These are phyloP conservation scores for Bradysia coprophila DNA, from an alignment of 1,140 invertebrate genomes.

Conservation along the genomic window DNA sequence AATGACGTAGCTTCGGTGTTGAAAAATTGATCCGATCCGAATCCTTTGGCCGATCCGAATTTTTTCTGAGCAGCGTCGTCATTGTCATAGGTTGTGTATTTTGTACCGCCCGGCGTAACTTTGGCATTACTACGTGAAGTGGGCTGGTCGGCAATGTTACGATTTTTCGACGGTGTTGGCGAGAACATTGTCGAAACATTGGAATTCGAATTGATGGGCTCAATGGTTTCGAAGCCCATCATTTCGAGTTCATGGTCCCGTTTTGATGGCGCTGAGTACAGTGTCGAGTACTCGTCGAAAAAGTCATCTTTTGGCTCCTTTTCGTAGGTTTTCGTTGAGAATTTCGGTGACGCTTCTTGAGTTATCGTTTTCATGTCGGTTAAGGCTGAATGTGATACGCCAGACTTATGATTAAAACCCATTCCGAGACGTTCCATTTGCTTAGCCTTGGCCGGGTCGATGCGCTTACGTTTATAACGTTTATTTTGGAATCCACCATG, in stretches of 20 bases:
- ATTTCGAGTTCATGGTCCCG: constrained; percentile 10
- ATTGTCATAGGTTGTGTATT: constrained; percentile 5
- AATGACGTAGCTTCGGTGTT: constrained; percentile 35
- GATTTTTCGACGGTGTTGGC: too few relatives aligned
- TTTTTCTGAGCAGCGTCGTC: constrained; percentile 68
- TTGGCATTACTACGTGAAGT: not conserved
- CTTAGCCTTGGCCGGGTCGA: constrained; percentile 74
- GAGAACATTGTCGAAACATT: constrained; percentile 21
- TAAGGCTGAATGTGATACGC: constrained; percentile 80
- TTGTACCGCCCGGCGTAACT: constrained; percentile 1
- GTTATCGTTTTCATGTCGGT: constrained; percentile 86
- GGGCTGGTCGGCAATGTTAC: constrained; percentile 3
- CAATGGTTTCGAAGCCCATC: constrained; percentile 21
- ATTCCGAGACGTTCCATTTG: constrained; percentile 89
- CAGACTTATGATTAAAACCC: constrained; percentile 31
- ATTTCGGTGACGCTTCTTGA: constrained; percentile 43
- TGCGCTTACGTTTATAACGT: constrained; percentile 46
- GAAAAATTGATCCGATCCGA: constrained; percentile 94
- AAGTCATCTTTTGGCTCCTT: constrained; percentile 23
- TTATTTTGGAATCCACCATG: too few relatives aligned
- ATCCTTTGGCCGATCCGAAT: constrained; percentile 91
- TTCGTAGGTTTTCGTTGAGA: constrained; percentile 2
- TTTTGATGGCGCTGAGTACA: not conserved
- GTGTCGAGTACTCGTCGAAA: constrained; percentile 24
- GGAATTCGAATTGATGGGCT: constrained; percentile 17